A percentile compares a stretch with the other conserved stretches of the same genome.
Conservation (phyloP, 2,888 invertebrate species). For the Yponomeuta malinellus region DNA sequence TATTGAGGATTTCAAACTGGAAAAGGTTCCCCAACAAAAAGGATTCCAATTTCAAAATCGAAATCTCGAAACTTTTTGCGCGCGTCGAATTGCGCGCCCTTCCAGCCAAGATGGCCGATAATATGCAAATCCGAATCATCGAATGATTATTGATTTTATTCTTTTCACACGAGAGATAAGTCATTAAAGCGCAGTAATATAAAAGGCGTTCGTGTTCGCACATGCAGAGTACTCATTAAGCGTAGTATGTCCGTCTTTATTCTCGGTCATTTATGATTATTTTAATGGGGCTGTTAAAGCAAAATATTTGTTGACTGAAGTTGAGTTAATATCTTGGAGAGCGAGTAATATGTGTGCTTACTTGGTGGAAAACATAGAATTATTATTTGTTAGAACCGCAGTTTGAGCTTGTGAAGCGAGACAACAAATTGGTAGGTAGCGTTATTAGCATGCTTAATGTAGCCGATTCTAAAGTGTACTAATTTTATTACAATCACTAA, state of each 20-base stretch:
- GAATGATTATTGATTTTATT: slow-evolving; percentile 10
- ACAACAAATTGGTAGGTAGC: too few species aligned
- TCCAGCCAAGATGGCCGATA: slow-evolving; percentile 11
- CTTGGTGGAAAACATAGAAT: background rate
- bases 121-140: slow-evolving; percentile 10
- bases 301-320: background rate
- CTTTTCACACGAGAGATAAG: slow-evolving; percentile 2
- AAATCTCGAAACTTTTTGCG: slow-evolving; percentile 3
- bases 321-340: too few species aligned
- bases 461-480: too few species aligned
- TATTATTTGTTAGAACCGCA: too few species aligned
- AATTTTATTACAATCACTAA: too few species aligned
- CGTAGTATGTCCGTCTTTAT: background rate
- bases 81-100: slow-evolving; percentile 13
- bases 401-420: too few species aligned
- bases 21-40: background rate
- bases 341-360: background rate
- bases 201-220: slow-evolving; percentile 8
- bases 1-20: too few species aligned
- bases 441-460: too few species aligned
- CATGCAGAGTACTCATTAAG: slow-evolving; percentile 7
- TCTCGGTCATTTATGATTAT: background rate
- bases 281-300: slow-evolving; percentile 9
- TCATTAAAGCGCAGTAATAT: background rate
- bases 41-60: background rate